Percentiles rank a stretch among this genome's conserved stretches.
Evolutionary conservation across 2,888 invertebrate species (phyloP).

Genomic region (Endomychus coccineus): DNA sequence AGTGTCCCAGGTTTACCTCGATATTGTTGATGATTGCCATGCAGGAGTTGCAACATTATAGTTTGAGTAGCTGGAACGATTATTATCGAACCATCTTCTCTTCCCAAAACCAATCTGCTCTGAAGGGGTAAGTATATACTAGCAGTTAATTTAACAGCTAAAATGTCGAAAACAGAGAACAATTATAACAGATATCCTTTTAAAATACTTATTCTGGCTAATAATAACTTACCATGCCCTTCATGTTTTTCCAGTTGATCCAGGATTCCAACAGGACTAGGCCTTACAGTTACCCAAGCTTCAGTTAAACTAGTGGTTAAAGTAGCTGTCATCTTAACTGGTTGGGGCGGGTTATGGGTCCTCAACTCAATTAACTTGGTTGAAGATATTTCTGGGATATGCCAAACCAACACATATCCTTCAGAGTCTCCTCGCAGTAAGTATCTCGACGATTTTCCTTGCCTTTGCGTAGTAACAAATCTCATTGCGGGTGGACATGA

Average conservation of each 20-base stretch:
- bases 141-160: conserved; percentile 68
- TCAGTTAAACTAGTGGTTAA: conserved; percentile 74
- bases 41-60: conserved; percentile 84
- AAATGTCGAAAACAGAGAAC: conserved; percentile 4
- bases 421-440: conserved; percentile 86
- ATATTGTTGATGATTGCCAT: conserved; percentile 76
- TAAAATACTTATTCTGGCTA: neutral
- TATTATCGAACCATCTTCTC: conserved; percentile 93
- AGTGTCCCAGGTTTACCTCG: too few species aligned
- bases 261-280: conserved; percentile 82
- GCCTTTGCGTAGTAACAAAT: conserved; percentile 61
- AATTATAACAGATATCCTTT: too few species aligned
- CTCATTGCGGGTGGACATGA: conserved; percentile 90
- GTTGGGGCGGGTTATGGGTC: conserved; percentile 46
- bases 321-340: conserved; percentile 59
- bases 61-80: conserved; percentile 95
- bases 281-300: conserved; percentile 83
- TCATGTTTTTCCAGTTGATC: conserved; percentile 78
- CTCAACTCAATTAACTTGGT: conserved; percentile 54
- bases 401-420: conserved; percentile 85
- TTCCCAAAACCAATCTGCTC: conserved; percentile 87
- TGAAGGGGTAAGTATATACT: conserved; percentile 92
- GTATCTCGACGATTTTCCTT: conserved; percentile 59
- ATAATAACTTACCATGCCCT: conserved; percentile 48
- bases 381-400: conserved; percentile 72